These are phyloP conservation scores for Trypoxylon attenuatum DNA, from an alignment of 2,888 invertebrate species.

Conservation along the genomic window DNA sequence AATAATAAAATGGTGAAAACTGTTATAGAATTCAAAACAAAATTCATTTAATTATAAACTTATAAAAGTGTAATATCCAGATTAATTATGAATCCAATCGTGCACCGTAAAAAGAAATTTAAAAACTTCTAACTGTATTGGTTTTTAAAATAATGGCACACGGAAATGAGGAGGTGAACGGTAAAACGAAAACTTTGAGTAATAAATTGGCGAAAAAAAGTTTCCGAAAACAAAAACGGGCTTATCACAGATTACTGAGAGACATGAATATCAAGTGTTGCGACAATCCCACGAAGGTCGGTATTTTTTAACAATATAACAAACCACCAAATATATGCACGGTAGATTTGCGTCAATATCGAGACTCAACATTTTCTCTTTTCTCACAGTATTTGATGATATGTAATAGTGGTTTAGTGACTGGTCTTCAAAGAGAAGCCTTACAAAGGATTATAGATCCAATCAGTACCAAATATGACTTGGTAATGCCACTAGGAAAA, in stretches of 20 bases:
- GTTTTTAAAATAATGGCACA: background rate
- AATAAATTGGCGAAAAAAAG: conserved; percentile 43
- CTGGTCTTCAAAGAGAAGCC: conserved; percentile 82
- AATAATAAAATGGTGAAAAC: no score
- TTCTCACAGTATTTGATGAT: conserved; percentile 82
- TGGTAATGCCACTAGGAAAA: conserved; percentile 85
- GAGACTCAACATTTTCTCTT: conserved; percentile 33
- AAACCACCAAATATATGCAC: background rate
- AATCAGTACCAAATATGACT: conserved; percentile 77
- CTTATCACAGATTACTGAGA: conserved; percentile 63
- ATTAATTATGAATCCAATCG: no score
- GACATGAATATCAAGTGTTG: conserved; percentile 69
- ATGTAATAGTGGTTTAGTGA: conserved; percentile 92
- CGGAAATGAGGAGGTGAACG: background rate
- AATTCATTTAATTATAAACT: no score
- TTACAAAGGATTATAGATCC: conserved; percentile 77
- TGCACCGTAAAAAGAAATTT: no score
- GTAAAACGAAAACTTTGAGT: conserved; percentile 4
- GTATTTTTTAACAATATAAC: conserved; percentile 3
- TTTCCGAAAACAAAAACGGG: conserved; percentile 66
- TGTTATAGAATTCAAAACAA: no score
- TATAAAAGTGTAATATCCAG: no score
- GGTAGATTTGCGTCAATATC: background rate
- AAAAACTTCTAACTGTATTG: no score
- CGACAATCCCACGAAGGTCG: conserved; percentile 66